Conservation (phyloP, 2,113 vertebrate species). For the Natator depressus region DNA sequence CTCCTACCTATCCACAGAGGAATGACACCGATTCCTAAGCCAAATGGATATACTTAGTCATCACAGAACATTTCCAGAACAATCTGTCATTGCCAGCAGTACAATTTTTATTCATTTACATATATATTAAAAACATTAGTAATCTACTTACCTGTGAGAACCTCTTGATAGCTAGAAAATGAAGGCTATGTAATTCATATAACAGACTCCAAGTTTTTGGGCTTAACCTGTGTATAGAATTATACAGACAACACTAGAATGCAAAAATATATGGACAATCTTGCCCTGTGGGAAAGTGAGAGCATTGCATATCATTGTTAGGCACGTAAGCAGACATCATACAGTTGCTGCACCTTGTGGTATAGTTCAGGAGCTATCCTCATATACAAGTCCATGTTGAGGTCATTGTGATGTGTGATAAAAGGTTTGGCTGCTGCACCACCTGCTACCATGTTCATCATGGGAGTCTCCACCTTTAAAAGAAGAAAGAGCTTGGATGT, state of each 20-base stretch:
- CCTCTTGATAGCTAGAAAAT: neutral
- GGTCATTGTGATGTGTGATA: constrained; percentile 77
- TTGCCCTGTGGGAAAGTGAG: neutral
- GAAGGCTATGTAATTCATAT: accelerated
- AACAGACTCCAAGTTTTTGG: neutral
- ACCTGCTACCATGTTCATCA: constrained; percentile 78
- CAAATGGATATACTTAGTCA: neutral
- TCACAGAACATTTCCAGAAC: neutral
- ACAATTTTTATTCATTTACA: neutral
- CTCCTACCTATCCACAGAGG: neutral
- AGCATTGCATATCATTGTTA: neutral
- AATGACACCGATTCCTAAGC: neutral
- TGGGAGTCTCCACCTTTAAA: constrained; percentile 80
- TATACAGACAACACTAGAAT: neutral
- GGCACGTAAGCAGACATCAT: neutral
- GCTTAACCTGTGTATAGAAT: accelerated
- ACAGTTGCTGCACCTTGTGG: constrained; percentile 67
- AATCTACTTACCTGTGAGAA: neutral
- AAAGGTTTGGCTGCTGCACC: constrained; percentile 80
- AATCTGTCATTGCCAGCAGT: neutral
- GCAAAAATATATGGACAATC: neutral
- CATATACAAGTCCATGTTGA: constrained; percentile 77
- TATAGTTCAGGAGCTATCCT: constrained; percentile 82
- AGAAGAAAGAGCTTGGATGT: neutral
- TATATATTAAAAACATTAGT: neutral